Evolutionary conservation across 2,797 vertebrate genomes (phyloP).

Genomic region (Esox masquinongy): DNA sequence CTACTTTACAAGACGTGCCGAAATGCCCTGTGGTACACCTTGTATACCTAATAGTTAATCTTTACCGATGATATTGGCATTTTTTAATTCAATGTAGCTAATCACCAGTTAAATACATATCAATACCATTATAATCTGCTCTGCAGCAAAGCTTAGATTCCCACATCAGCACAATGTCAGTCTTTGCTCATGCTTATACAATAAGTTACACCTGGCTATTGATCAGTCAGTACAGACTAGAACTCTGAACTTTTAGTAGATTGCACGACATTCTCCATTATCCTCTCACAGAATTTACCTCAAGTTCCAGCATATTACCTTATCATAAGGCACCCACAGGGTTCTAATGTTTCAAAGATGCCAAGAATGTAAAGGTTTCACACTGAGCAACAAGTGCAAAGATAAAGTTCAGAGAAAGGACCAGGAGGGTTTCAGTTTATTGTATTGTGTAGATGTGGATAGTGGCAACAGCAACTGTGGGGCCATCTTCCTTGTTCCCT

Average conservation of each 20-base stretch:
- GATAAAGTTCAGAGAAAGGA: constrained; percentile 44
- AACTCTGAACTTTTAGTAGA: background rate
- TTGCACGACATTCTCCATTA: background rate
- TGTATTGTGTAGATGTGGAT: constrained; percentile 62
- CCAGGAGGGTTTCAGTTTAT: constrained; percentile 62
- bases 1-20: constrained; percentile 18
- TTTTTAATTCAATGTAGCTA: background rate
- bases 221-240: background rate
- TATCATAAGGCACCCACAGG: background rate
- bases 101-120: background rate
- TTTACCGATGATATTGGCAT: background rate
- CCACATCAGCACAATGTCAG: constrained; percentile 29
- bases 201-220: background rate
- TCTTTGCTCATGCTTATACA: constrained; percentile 20
- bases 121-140: background rate
- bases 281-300: background rate
- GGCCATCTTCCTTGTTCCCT: constrained; percentile 65
- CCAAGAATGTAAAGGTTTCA: background rate
- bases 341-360: background rate
- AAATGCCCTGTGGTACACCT: constrained; percentile 10
- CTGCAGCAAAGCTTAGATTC: background rate
- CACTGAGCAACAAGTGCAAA: constrained; percentile 61
- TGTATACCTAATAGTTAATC: background rate
- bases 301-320: background rate
- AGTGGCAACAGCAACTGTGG: constrained; percentile 62